These are phyloP conservation scores for Oryzias woworae DNA, from an alignment of 2,113 vertebrate species.

Conservation along the genomic window DNA sequence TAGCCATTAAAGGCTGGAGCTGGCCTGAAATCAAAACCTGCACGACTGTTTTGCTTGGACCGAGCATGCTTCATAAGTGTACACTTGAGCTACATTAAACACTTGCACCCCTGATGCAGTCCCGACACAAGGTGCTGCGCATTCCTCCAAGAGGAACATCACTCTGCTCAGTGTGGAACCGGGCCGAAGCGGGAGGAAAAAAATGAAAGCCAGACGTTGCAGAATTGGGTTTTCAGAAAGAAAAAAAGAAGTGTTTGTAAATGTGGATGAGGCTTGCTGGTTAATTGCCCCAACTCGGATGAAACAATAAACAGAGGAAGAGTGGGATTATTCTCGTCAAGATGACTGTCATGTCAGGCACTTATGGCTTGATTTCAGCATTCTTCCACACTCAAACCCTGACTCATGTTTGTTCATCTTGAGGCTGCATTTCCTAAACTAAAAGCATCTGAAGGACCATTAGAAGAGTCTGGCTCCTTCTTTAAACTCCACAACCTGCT, in stretches of 20 bases:
- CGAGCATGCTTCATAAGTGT: conserved; percentile 34
- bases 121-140: conserved; percentile 24
- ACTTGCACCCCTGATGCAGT: conserved; percentile 42
- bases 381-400: conserved; percentile 29
- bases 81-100: conserved; percentile 57
- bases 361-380: conserved; percentile 49
- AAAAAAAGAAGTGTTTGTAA: conserved; percentile 18
- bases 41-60: conserved; percentile 63
- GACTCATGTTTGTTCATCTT: conserved; percentile 24
- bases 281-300: conserved; percentile 42
- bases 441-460: conserved; percentile 10
- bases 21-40: conserved; percentile 66
- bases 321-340: conserved; percentile 33
- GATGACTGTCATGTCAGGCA: conserved; percentile 32
- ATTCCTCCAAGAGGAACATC: conserved; percentile 25
- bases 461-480: not conserved
- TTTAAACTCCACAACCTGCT: not conserved
- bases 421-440: conserved; percentile 36
- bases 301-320: conserved; percentile 65
- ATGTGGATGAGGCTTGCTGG: conserved; percentile 37
- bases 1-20: conserved; percentile 67
- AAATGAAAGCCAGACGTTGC: not conserved
- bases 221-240: not conserved
- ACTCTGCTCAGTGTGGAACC: conserved; percentile 4
- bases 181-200: conserved; percentile 4